A percentile compares a stretch with the other conserved stretches of the same genome.
These are phyloP conservation scores for Cichlasoma orientale DNA, from an alignment of 2,797 vertebrate genomes.

Conservation along the genomic window DNA sequence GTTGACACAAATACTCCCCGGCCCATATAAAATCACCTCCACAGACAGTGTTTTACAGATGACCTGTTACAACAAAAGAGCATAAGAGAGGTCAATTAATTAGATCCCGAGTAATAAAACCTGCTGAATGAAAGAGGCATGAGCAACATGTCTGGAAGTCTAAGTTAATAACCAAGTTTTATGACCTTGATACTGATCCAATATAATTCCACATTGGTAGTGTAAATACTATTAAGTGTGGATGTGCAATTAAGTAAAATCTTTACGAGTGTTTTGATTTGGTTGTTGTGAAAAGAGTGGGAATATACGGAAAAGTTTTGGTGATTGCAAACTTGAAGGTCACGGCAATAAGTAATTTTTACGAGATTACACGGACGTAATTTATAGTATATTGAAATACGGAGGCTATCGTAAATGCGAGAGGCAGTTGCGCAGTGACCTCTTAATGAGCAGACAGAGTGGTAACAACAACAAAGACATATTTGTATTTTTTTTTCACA, in stretches of 20 bases:
- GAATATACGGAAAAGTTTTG: constrained; percentile 48
- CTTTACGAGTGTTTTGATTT: constrained; percentile 58
- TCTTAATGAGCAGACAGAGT: constrained; percentile 42
- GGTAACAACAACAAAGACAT: constrained; percentile 32
- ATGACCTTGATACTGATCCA: constrained; percentile 66
- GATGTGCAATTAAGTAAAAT: constrained; percentile 69
- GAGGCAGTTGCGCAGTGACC: constrained; percentile 44
- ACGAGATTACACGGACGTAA: constrained; percentile 68
- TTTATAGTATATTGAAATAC: constrained; percentile 67
- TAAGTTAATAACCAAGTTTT: constrained; percentile 69
- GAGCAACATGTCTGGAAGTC: constrained; percentile 63
- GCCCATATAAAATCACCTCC: constrained; percentile 67
- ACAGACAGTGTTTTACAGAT: constrained; percentile 56
- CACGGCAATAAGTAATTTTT: constrained; percentile 71
- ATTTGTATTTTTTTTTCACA: constrained; percentile 22
- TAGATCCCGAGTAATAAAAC: constrained; percentile 70
- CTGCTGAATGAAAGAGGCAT: constrained; percentile 61
- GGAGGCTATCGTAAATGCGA: constrained; percentile 53
- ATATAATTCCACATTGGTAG: constrained; percentile 67
- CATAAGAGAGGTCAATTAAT: constrained; percentile 72
- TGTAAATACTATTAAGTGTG: constrained; percentile 73
- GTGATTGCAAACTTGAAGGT: constrained; percentile 66
- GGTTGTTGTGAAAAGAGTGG: constrained; percentile 30
- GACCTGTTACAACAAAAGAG: constrained; percentile 63
- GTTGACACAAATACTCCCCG: constrained; percentile 65